Evolutionary conservation across 1,140 invertebrate genomes (phyloP).

Genomic region (Hypothenemus hampei): DNA sequence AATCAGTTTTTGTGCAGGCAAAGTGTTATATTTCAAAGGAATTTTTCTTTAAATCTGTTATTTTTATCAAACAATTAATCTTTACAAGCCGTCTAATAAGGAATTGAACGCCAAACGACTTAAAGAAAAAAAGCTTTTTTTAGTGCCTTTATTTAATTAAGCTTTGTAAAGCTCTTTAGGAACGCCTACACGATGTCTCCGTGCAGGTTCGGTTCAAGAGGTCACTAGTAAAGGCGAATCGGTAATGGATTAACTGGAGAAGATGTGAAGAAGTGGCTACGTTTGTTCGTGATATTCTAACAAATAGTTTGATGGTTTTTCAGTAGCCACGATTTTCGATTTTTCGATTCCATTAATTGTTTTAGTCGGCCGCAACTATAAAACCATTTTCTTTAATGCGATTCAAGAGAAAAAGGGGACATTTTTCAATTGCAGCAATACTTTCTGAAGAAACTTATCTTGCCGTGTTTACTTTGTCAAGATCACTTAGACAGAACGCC

Average conservation of each 20-base stretch:
- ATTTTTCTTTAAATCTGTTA: not conserved
- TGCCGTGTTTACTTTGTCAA: not conserved
- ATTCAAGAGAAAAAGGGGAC: not conserved
- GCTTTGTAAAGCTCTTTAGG: conserved; percentile 14
- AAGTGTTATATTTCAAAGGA: not conserved
- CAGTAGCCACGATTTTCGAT: not conserved
- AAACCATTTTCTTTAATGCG: not conserved
- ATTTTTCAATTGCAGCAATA: not conserved
- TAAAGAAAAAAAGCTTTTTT: conserved; percentile 1
- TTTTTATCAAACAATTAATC: not conserved
- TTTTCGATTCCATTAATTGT: not conserved
- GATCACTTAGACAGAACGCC: not conserved
- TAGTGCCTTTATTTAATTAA: conserved; percentile 24
- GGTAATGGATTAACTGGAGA: conserved; percentile 25
- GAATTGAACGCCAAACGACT: not conserved
- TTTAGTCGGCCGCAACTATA: not conserved
- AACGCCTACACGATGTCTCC: conserved; percentile 22
- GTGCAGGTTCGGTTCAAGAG: conserved; percentile 17
- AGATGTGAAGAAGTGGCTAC: conserved; percentile 1
- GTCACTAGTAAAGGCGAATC: conserved; percentile 17
- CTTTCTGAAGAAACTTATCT: not conserved
- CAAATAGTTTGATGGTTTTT: not conserved
- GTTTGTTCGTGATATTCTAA: conserved; percentile 5
- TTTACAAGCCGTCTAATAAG: not conserved
- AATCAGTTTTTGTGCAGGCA: not conserved